Evolutionary conservation across 2,797 vertebrate species (phyloP).

Genomic region (Acridotheres tristis): DNA sequence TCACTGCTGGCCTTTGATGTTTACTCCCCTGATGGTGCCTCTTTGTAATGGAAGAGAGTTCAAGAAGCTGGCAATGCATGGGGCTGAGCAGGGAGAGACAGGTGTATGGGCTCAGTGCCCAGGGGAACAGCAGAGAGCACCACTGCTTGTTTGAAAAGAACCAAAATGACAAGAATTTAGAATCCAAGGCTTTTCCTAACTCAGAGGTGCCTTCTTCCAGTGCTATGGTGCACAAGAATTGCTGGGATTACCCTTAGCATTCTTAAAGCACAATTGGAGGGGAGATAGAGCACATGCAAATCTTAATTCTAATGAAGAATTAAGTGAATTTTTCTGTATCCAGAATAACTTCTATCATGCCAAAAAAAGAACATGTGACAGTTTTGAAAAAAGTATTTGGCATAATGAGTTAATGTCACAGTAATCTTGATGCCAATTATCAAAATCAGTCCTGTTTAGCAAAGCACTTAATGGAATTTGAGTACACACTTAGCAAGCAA

Average conservation of each 20-base stretch:
- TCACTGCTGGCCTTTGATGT: background rate
- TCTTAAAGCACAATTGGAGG: background rate
- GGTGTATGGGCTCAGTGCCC: background rate
- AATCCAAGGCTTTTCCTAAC: background rate
- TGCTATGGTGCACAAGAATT: background rate
- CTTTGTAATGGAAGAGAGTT: background rate
- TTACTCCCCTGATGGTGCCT: background rate
- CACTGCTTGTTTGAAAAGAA: background rate
- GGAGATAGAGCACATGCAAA: background rate
- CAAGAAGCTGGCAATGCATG: background rate
- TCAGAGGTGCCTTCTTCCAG: background rate
- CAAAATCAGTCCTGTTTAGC: background rate
- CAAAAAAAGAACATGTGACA: background rate
- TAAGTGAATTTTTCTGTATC: background rate
- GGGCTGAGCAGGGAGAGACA: background rate
- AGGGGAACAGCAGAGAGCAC: background rate
- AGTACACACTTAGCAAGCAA: background rate
- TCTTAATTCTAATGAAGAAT: conserved; percentile 2
- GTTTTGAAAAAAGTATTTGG: background rate
- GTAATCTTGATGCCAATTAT: background rate
- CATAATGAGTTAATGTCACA: conserved; percentile 2
- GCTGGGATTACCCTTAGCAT: background rate
- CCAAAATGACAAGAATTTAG: background rate
- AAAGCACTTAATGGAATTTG: background rate
- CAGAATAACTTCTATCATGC: conserved; percentile 2